Percentiles rank a stretch among this genome's conserved stretches.
Conservation (phyloP, 2,888 invertebrate species). For the Morpho deidamia region DNA sequence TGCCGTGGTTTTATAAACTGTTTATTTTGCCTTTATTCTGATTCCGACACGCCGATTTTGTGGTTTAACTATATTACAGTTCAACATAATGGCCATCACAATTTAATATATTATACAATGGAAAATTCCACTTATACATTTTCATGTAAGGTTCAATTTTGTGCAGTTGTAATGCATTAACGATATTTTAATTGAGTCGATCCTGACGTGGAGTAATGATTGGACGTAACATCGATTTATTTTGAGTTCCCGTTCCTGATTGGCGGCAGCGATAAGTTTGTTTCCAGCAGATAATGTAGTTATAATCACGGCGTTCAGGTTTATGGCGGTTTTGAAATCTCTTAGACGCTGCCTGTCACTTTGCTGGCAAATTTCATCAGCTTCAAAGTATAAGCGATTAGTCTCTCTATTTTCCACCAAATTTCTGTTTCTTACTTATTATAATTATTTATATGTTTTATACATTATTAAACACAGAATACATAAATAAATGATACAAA, state of each 20-base stretch:
- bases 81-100: slow-evolving; percentile 75
- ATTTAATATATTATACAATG: slow-evolving; percentile 41
- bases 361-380: background rate
- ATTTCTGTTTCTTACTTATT: too few species aligned
- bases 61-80: slow-evolving; percentile 71
- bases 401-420: too few species aligned
- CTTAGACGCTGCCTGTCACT: slow-evolving; percentile 3
- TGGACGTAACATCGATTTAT: slow-evolving; percentile 78
- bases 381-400: too few species aligned
- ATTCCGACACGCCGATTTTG: slow-evolving; percentile 75
- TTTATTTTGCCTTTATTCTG: slow-evolving; percentile 74
- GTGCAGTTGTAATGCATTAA: slow-evolving; percentile 55
- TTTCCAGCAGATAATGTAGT: slow-evolving; percentile 71
- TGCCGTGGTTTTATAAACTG: slow-evolving; percentile 58
- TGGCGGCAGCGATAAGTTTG: slow-evolving; percentile 75
- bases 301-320: slow-evolving; percentile 60
- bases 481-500: too few species aligned
- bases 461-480: too few species aligned
- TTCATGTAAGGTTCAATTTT: slow-evolving; percentile 50
- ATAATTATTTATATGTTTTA: too few species aligned
- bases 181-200: slow-evolving; percentile 79
- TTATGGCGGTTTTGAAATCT: slow-evolving; percentile 36
- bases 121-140: slow-evolving; percentile 42
- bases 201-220: slow-evolving; percentile 77
- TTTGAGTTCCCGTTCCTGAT: slow-evolving; percentile 76